Evolutionary conservation across 2,113 vertebrate genomes (phyloP), one percentile per base, ranked within the genome.

Genomic region (Pygoscelis antarcticus): DNA sequence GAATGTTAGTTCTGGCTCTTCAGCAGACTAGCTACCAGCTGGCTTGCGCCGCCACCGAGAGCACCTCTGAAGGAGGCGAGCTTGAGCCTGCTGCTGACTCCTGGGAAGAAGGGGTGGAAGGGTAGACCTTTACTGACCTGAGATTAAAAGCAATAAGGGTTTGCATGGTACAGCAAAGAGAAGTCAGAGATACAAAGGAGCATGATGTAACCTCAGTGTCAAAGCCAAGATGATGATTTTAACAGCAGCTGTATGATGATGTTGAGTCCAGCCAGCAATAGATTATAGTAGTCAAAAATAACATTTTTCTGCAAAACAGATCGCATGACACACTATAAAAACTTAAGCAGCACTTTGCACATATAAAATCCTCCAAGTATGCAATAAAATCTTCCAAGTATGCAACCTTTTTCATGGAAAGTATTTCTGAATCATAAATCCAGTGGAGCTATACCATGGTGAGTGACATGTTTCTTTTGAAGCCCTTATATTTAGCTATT

Each of bases 341-440:
- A 51, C 42, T 72, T 93, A 64, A 97, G 61, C 58, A 85, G 62
- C 54, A 54, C 52, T 91, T 95, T 66, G 61, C 65, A 72, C 44
- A 7, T 52, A 71, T 57, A 83, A 94, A 90, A 76, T 83, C 34
- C 71, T 84, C 10, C 26, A 89, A 82, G 32, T n/a, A 58, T 20
- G 58, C 74, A 58, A 72, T 79, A 83, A 80, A 89, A 44, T 75
- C 85, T 83, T 89, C 30, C 40, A 90, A 90, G 51, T 55, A 80
- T 51, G 66, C 18, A 87, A 18, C 4, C 4, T 76, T 81, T 93
- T 54, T 58, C 36, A 54, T 76, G 65, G 86, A 78, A 96, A 89
- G 13, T 87, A 92, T 94, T 96, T 95, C 62, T 87, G 70, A 72
- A 83, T 78, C 55, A 72, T 91, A 74, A 77, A 91, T 61, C 7